These are phyloP conservation scores for Bothrops alternatus DNA, from an alignment of 2,797 vertebrate species.

Conservation along the genomic window DNA sequence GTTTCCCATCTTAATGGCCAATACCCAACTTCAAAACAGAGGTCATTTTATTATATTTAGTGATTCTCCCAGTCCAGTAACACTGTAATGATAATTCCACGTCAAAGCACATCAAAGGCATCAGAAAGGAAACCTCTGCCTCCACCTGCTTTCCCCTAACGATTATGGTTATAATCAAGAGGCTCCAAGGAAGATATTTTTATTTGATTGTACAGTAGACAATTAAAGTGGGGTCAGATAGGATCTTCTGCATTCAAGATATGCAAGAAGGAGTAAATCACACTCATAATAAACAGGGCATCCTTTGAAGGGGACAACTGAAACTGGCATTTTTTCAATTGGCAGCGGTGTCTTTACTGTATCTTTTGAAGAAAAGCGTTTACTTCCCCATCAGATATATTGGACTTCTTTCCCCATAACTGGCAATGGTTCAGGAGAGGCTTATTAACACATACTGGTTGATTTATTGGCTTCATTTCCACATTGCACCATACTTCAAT, in stretches of 20 bases:
- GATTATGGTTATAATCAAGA: constrained; percentile 18
- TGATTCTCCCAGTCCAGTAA: background rate
- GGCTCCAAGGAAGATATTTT: constrained; percentile 1
- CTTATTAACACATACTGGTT: background rate
- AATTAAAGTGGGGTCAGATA: constrained; percentile 3
- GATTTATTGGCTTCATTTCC: background rate
- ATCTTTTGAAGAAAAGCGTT: background rate
- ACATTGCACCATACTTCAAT: background rate
- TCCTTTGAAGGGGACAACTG: background rate
- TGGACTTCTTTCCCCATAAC: background rate
- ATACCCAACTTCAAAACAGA: constrained; percentile 31
- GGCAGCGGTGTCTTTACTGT: background rate
- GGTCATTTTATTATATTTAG: constrained; percentile 26
- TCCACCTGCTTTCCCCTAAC: background rate
- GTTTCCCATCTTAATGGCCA: background rate
- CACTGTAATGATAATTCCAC: background rate
- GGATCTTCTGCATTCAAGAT: background rate
- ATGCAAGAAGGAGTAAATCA: background rate
- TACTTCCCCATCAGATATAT: background rate
- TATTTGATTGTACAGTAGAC: background rate
- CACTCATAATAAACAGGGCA: background rate
- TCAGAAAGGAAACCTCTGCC: background rate
- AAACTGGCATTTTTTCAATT: background rate
- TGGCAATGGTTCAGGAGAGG: background rate
- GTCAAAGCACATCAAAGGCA: constrained; percentile 24